phyloP scores from a whole-genome alignment of 2,113 vertebrate genomes.

The Ochotona curzoniae region DNA sequence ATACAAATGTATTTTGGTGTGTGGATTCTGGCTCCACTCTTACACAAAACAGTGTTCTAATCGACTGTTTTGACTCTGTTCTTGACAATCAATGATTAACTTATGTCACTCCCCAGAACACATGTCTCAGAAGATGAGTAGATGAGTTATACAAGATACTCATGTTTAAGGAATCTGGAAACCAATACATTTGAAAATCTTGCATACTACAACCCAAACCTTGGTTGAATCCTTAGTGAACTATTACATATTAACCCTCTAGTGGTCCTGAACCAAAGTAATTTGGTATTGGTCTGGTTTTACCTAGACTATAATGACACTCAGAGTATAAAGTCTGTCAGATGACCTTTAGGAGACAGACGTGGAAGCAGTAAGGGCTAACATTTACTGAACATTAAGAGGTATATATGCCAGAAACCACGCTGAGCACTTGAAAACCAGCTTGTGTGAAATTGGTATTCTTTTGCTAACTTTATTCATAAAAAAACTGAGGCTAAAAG shows the following conservation, averaged over 20 bases:
- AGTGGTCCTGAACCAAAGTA: conserved; percentile 24
- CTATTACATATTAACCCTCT: not conserved
- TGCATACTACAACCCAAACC: not conserved
- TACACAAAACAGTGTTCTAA: not conserved
- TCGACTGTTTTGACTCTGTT: not conserved
- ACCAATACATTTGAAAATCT: not conserved
- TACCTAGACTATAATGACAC: not conserved
- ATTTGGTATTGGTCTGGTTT: not conserved
- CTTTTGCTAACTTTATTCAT: not conserved
- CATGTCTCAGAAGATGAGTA: not conserved
- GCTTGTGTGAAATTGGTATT: not conserved
- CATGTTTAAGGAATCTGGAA: not conserved
- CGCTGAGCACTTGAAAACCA: not conserved
- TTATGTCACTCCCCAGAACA: not conserved
- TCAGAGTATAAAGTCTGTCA: not conserved
- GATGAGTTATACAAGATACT: not conserved
- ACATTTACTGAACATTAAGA: not conserved
- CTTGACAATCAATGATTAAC: conserved; percentile 5
- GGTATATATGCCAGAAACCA: not conserved
- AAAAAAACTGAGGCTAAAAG: not conserved
- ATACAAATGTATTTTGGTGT: not conserved
- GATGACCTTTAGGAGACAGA: conserved; percentile 26
- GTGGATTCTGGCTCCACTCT: not conserved
- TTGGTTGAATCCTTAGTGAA: not conserved
- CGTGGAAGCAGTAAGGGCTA: not conserved